phyloP scores from a whole-genome alignment of 2,113 vertebrate genomes.

The Oxyruncus cristatus region DNA sequence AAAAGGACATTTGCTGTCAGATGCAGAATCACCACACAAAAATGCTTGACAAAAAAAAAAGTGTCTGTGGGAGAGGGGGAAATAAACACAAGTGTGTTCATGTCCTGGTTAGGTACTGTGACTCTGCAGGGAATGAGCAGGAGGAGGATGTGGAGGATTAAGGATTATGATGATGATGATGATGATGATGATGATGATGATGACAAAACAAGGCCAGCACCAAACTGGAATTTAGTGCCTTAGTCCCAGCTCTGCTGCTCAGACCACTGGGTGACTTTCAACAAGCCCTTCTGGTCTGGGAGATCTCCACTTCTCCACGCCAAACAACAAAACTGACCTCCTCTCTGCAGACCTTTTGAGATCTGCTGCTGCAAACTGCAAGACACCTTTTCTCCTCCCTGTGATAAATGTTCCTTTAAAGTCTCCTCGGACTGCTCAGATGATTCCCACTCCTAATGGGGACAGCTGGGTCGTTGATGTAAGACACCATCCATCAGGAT shows the following conservation, averaged over 20 bases:
- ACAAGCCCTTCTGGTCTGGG: background rate
- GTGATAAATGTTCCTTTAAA: background rate
- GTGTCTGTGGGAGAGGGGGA: background rate
- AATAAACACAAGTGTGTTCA: background rate
- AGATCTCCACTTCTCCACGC: background rate
- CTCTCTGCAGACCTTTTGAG: background rate
- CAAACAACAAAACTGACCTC: background rate
- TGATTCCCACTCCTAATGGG: conserved; percentile 4
- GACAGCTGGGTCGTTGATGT: conserved; percentile 24
- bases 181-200: background rate
- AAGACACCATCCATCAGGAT: conserved; percentile 32
- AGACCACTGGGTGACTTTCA: background rate
- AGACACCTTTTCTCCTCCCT: background rate
- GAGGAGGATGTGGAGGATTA: background rate
- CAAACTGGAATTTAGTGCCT: background rate
- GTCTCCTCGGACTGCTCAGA: background rate
- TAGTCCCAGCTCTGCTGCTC: background rate
- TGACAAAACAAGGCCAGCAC: background rate
- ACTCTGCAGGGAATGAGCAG: background rate
- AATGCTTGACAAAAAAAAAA: background rate
- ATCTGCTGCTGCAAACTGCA: background rate
- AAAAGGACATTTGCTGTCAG: background rate
- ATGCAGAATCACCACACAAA: background rate
- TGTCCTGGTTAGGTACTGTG: background rate
- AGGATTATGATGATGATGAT: background rate